A percentile compares a stretch with the other conserved stretches of the same genome.
Evolutionary conservation across 1,140 invertebrate genomes (phyloP).

Genomic region (Brachionus rubens): DNA sequence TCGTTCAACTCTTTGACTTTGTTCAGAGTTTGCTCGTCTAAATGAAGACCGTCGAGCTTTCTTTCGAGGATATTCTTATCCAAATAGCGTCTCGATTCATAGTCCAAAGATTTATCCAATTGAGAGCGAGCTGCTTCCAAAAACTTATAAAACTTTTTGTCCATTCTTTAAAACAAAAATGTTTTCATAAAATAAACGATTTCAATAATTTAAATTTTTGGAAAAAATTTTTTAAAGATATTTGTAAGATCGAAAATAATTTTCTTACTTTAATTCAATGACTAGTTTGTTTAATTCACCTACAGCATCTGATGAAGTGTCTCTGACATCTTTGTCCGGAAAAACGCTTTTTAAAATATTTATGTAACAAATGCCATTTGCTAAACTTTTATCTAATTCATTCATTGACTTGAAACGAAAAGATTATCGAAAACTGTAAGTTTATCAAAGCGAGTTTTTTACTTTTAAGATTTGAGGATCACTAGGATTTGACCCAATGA

Average conservation of each 20-base stretch:
- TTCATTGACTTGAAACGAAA: background rate
- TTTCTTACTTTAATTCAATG: constrained; percentile 62
- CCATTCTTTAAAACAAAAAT: constrained; percentile 57
- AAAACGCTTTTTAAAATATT: constrained; percentile 60
- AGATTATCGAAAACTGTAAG: background rate
- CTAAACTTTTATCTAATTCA: constrained; percentile 44
- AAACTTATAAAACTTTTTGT: constrained; percentile 64
- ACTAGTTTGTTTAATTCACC: constrained; percentile 62
- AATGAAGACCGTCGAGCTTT: constrained; percentile 63
- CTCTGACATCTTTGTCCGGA: constrained; percentile 60
- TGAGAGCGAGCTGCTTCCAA: constrained; percentile 58
- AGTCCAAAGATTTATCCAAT: constrained; percentile 50
- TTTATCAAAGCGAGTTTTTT: background rate
- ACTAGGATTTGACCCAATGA: background rate
- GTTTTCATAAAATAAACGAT: background rate
- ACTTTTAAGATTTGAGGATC: constrained; percentile 11
- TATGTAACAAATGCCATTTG: constrained; percentile 17
- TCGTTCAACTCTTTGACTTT: constrained; percentile 62
- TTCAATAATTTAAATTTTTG: background rate
- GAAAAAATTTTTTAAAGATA: no score
- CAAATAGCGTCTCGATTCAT: constrained; percentile 59
- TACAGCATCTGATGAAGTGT: constrained; percentile 62
- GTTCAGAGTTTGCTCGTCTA: constrained; percentile 59
- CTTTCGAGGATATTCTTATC: constrained; percentile 62
- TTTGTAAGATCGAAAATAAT: no score